Evolutionary conservation across 2,797 vertebrate genomes (phyloP), one percentile per base, ranked within the genome.

Genomic region (Falco rusticolus): DNA sequence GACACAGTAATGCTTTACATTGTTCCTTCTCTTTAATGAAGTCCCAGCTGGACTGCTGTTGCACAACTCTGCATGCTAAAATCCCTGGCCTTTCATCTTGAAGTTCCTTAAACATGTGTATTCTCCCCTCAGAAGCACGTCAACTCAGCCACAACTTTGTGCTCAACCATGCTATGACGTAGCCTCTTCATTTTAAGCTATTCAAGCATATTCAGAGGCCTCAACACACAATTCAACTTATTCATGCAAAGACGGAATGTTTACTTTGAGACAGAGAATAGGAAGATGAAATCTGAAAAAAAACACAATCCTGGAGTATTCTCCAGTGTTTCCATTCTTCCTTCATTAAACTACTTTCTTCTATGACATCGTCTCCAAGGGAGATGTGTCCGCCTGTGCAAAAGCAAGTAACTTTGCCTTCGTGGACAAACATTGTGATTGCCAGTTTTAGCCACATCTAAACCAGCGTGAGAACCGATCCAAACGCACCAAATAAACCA

Each of bases 141-240:
- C 19, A 84, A 90, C 11, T 50, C 4, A 4, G 37, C 25, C 76
- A 41, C 34, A 82, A 72, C 66, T 69, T 65, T 31, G 9, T 71
- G 50, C 33, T 87, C 57, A 71, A 34, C 11, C 5, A 34, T 0
- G 0, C 50, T 57, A n/a, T 20, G 34, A 75, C 8, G 24, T 0
- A 61, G 59, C 19, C 57, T 63, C 48, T 70, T 83, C 21, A 17
- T 48, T 90, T 72, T 61, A 88, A 69, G 20, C 29, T 65, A 37
- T 39, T 25, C 31, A 84, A 89, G 71, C 25, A 26, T 57, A 53
- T 47, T 84, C 61, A 76, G 76, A 83, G 6, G 16, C 48, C 25
- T 18, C 63, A 43, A 81, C 41, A 60, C 21, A 31, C 16, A 71
- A 34, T 51, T 61, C 47, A 83, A 33, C 16, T 64, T 50, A 51